Base-by-base conservation (phyloP, 2,797 vertebrate species). In the Hydrophis major region DNA sequence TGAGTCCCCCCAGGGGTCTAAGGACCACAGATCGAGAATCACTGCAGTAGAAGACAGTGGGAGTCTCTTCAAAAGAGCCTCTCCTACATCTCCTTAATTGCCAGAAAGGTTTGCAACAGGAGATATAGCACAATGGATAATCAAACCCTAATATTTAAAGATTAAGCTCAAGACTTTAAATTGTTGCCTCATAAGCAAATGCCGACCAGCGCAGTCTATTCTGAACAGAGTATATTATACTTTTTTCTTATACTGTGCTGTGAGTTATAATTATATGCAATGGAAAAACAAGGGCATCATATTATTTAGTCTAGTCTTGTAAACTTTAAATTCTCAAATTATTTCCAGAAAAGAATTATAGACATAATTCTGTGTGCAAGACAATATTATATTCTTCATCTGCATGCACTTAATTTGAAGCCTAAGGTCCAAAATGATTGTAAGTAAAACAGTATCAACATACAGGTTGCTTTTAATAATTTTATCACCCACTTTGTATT, bases 301-400 rank as follows among this genome's bases (percentile, higher is more conserved):
- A 94, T 55, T 95, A 89, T 86, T 91, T 96, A 91, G 55, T 89
- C 94, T 61, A 90, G 55, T 37, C 94, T 88, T 53, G 14, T 93
- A 96, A 96, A 94, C 92, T 87, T 94, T 93, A 90, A 74, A 95
- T 94, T 94, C 89, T 61, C 96, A 95, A 95, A 78, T 96, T 96
- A 96, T 95, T 96, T 94, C 93, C 92, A 94, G 83, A 95, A 95
- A 96, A 94, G 94, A 96, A 95, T 95, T 94, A 88, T 93, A 94
- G 94, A 91, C 93, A 95, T 95, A 96, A 97, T 95, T 94, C 1
- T 83, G 94, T 87, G 83, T 92, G 93, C 93, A 92, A 94, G 37
- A 92, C 93, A 93, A 93, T 86, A 93, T 53, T 89, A 88, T 32
- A 90, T 91, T 91, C 90, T 94, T 89, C n/a, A 93, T 22, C 57